Base-by-base conservation (phyloP, 2,113 vertebrate genomes). In the Bubo scandiacus region DNA sequence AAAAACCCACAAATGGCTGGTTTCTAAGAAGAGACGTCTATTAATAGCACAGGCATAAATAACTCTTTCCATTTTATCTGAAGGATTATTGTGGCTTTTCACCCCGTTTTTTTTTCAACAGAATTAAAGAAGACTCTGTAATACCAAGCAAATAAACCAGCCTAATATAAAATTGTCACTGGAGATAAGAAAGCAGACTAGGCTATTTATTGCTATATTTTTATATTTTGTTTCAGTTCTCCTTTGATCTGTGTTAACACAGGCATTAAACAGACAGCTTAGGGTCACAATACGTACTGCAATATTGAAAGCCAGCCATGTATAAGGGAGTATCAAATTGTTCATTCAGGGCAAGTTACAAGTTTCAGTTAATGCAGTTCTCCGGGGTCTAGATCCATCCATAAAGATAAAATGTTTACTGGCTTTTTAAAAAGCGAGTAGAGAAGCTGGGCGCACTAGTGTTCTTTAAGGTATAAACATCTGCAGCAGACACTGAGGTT, bases 11-110 rank as follows among this genome's bases (percentile, higher is more conserved):
- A 93, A 95, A 86, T 88, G 51, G 52, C 27, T 68, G 6, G 77
- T 91, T 97, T 96, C 96, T 97, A 93, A 90, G 97, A 97, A 95
- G 65, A 95, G 42, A 59, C 26, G 67, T 79, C 86, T 95, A 93
- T 95, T 93, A 96, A 97, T 96, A 97, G 81, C 67, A 82, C 22
- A 63, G 38, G 29, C 63, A 92, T 72, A 97, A 95, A 96, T 95
- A 94, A 93, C 86, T 89, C 83, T 96, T 97, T 95, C 88, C 61
- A 82, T 86, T 95, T 81, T 88, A 88, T 92, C 78, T 95, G 70
- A 89, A 82, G 36, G 42, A 90, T 78, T 91, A 82, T 84, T 94
- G 94, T 86, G 95, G 87, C 63, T 96, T 96, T 89, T 78, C 86
- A 95, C 94, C 74, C 40, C 55, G 27, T 57, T n/a, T 85, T 92